These are phyloP conservation scores for Pediacus dermestoides DNA, from an alignment of 2,888 invertebrate genomes.

Conservation along the genomic window DNA sequence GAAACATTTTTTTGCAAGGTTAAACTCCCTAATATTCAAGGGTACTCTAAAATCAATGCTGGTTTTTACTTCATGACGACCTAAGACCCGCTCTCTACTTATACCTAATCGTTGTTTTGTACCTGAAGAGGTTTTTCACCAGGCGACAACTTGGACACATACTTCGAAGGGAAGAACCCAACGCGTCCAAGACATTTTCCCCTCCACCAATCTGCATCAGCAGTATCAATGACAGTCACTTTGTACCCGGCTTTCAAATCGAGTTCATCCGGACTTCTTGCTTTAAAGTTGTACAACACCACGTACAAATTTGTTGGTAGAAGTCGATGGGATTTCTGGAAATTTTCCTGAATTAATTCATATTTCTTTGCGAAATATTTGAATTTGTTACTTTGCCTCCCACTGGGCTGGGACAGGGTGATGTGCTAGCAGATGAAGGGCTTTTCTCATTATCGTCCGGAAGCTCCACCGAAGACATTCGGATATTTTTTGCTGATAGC, in stretches of 20 bases:
- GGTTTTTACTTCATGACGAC: too few species aligned
- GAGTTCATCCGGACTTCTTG: constrained; percentile 88
- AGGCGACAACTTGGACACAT: constrained; percentile 85
- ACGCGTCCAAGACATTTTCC: constrained; percentile 88
- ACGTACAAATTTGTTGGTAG: constrained; percentile 91
- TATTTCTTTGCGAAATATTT: constrained; percentile 7
- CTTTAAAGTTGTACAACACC: constrained; percentile 91
- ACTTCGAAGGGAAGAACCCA: constrained; percentile 93
- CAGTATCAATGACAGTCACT: constrained; percentile 89
- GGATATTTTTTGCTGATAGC: constrained; percentile 74
- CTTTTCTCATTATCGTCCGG: constrained; percentile 90
- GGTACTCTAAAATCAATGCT: too few species aligned
- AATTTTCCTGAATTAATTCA: constrained; percentile 6
- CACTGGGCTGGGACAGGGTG: constrained; percentile 87
- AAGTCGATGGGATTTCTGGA: constrained; percentile 77
- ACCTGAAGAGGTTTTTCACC: constrained; percentile 91
- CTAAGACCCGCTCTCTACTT: too few species aligned
- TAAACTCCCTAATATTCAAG: too few species aligned
- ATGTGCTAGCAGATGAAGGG: constrained; percentile 86
- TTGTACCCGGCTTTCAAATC: constrained; percentile 90
- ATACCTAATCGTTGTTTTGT: too few species aligned
- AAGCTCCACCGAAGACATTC: constrained; percentile 91
- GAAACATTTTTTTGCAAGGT: too few species aligned
- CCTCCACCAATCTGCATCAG: constrained; percentile 97
- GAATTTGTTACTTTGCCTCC: constrained; percentile 42